Evolutionary conservation across 1,140 invertebrate genomes (phyloP).

Genomic region (Chymomyza costata): DNA sequence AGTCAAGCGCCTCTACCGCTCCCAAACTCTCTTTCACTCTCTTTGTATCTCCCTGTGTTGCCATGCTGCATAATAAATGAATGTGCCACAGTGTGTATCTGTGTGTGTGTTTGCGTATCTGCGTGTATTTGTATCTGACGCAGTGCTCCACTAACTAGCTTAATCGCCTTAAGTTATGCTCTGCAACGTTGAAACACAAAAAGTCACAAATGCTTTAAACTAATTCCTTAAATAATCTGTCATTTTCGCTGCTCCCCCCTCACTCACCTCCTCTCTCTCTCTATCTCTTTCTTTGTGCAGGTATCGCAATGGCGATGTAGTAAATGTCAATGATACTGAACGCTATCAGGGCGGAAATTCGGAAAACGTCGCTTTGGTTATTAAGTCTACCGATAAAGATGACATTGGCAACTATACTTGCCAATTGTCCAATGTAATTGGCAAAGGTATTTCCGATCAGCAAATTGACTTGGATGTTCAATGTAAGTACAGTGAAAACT

Average conservation of each 20-base stretch:
- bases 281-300: constrained; percentile 76
- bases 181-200: constrained; percentile 6
- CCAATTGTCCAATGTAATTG: constrained; percentile 84
- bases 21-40: neutral
- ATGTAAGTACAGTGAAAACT: constrained; percentile 80
- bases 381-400: constrained; percentile 84
- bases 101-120: constrained; percentile 3
- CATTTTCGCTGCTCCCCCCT: neutral
- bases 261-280: constrained; percentile 2
- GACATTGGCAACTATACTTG: constrained; percentile 90
- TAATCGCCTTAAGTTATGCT: constrained; percentile 35
- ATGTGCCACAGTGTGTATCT: constrained; percentile 1
- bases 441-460: constrained; percentile 79
- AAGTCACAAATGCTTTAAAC: too few species aligned
- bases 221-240: constrained; percentile 11
- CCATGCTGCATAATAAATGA: constrained; percentile 32
- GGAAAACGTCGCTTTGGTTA: constrained; percentile 84
- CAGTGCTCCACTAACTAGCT: constrained; percentile 13
- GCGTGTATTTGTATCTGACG: neutral
- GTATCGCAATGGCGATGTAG: constrained; percentile 82
- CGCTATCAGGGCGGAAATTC: constrained; percentile 85
- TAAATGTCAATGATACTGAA: constrained; percentile 80
- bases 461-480: constrained; percentile 84
- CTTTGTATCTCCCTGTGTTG: neutral
- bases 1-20: neutral